Conservation (phyloP, 2,113 vertebrate genomes). For the Strix aluco region DNA sequence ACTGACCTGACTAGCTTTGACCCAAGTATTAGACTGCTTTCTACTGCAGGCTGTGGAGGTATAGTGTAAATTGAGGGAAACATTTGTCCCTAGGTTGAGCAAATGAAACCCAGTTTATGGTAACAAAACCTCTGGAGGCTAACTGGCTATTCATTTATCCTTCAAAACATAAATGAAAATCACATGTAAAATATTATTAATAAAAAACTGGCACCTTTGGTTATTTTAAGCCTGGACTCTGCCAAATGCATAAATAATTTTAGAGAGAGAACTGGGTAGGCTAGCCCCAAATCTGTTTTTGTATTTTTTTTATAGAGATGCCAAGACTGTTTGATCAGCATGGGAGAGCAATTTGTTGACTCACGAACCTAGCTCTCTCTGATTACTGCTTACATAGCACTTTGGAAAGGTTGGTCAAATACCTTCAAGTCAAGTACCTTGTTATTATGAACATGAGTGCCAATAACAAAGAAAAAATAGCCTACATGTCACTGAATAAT, state of each 20-base stretch:
- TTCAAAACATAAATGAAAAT: slow-evolving; percentile 43
- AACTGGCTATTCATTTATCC: slow-evolving; percentile 27
- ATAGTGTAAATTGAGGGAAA: not conserved
- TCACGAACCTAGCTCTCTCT: slow-evolving; percentile 11
- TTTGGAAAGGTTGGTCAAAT: slow-evolving; percentile 49
- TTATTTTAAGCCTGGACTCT: slow-evolving; percentile 51
- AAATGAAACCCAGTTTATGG: not conserved
- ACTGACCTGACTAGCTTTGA: not conserved
- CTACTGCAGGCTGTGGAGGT: not conserved
- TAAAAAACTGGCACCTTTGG: slow-evolving; percentile 42
- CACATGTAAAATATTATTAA: slow-evolving; percentile 52
- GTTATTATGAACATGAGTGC: slow-evolving; percentile 29
- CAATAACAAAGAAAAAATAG: slow-evolving; percentile 39
- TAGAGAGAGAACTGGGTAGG: slow-evolving; percentile 14
- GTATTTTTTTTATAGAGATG: slow-evolving; percentile 41
- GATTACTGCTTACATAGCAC: slow-evolving; percentile 53
- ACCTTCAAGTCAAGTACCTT: slow-evolving; percentile 58
- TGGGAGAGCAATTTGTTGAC: slow-evolving; percentile 58
- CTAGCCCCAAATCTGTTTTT: slow-evolving; percentile 49
- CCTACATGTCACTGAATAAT: slow-evolving; percentile 37
- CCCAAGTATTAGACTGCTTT: not conserved
- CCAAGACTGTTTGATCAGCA: slow-evolving; percentile 51
- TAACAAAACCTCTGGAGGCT: not conserved
- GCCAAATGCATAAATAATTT: slow-evolving; percentile 60
- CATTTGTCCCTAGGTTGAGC: not conserved